phyloP scores from a whole-genome alignment of 1,140 invertebrate species.

The Zaprionus lachaisei region DNA sequence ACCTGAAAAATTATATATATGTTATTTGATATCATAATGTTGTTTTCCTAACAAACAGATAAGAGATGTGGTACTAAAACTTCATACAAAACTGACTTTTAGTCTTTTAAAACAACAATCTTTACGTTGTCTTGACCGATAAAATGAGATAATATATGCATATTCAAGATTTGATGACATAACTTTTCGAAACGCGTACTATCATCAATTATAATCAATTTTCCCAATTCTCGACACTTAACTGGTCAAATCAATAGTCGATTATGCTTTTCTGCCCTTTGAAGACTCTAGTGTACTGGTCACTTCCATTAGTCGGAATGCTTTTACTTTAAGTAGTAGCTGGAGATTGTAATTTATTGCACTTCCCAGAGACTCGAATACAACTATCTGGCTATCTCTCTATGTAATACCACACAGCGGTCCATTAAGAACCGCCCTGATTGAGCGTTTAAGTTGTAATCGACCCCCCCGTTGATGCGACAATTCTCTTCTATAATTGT shows the following conservation, averaged over 20 bases:
- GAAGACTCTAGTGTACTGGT: constrained; percentile 12
- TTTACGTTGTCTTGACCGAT: no score
- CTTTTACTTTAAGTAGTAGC: constrained; percentile 25
- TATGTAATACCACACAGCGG: constrained; percentile 61
- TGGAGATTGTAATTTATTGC: constrained; percentile 57
- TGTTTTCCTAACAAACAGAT: no score
- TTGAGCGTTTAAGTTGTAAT: constrained; percentile 76
- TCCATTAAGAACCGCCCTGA: constrained; percentile 68
- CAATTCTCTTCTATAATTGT: constrained; percentile 52
- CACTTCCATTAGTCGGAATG: constrained; percentile 40
- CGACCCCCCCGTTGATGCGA: constrained; percentile 66
- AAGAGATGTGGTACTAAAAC: no score
- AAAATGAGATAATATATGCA: no score
- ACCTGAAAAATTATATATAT: constrained; percentile 87
- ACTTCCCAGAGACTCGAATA: constrained; percentile 32
- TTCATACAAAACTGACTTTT: no score
- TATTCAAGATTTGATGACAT: no score
- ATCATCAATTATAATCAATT: background rate
- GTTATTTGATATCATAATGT: constrained; percentile 1
- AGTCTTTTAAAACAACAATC: no score
- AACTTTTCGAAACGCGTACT: no score
- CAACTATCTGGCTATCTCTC: constrained; percentile 14
- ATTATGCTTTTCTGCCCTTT: constrained; percentile 11
- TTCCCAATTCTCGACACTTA: constrained; percentile 2
- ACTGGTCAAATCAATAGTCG: constrained; percentile 19